phyloP scores from a whole-genome alignment of 2,888 invertebrate genomes.

The Hanleya hanleyi region DNA sequence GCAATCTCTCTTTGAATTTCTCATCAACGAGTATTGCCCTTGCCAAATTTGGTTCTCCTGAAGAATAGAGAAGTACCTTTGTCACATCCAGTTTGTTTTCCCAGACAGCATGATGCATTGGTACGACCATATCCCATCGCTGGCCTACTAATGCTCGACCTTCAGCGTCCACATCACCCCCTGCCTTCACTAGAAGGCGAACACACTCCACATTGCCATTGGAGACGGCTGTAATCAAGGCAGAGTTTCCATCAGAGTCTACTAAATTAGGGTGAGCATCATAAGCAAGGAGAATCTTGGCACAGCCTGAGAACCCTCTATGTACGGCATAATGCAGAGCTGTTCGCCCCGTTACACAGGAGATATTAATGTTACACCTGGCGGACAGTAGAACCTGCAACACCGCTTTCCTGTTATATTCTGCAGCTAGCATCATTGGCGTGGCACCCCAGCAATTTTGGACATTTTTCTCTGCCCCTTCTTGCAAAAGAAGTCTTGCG shows the following conservation, averaged over 20 bases:
- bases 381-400: background rate
- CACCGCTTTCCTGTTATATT: background rate
- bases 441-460: background rate
- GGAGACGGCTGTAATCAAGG: background rate
- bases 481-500: background rate
- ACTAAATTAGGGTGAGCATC: conserved; percentile 24
- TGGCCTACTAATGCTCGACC: no score
- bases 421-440: background rate
- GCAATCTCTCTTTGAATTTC: background rate
- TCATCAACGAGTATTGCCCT: background rate
- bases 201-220: background rate
- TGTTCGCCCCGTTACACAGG: background rate
- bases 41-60: background rate
- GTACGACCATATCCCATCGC: no score
- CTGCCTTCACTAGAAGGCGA: background rate
- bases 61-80: background rate
- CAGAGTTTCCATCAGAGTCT: conserved; percentile 16
- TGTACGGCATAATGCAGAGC: conserved; percentile 21
- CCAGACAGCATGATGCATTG: no score
- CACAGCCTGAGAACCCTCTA: conserved; percentile 9
- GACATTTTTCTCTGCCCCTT: conserved; percentile 4
- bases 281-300: conserved; percentile 19
- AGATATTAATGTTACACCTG: background rate
- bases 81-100: background rate
- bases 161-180: background rate